Evolutionary conservation across 37 sponge, comb jelly and placozoan species (phyloP).

Genomic region (Diacarnus erythraeanus): DNA sequence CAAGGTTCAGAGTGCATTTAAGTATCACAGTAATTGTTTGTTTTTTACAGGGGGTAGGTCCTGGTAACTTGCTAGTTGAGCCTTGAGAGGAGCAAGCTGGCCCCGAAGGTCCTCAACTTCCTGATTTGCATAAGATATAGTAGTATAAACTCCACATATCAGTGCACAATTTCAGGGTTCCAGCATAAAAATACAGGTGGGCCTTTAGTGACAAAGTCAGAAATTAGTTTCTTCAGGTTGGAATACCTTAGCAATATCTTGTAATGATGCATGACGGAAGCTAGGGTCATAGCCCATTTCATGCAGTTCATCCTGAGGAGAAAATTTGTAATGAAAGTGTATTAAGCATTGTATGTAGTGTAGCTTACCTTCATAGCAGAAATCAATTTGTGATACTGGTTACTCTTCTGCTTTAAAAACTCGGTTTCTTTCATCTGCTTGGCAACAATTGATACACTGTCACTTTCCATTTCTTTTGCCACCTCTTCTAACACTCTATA

Average conservation of each 20-base stretch:
- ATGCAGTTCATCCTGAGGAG: conserved; percentile 45
- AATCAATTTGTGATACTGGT: conserved; percentile 54
- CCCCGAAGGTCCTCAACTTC: conserved; percentile 51
- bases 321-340: background rate
- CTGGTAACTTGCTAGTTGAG: conserved; percentile 55
- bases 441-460: background rate
- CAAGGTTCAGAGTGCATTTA: background rate
- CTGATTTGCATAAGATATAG: conserved; percentile 1
- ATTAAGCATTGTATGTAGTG: background rate
- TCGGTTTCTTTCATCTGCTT: conserved; percentile 21
- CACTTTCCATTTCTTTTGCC: background rate
- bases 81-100: conserved; percentile 58
- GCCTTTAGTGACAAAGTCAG: no score
- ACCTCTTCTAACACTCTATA: conserved; percentile 27
- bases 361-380: conserved; percentile 39
- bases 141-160: background rate
- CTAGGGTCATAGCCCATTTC: conserved; percentile 34
- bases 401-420: conserved; percentile 63
- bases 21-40: background rate
- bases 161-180: no score
- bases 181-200: no score
- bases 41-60: conserved; percentile 74
- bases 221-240: no score
- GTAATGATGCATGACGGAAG: conserved; percentile 44
- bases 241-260: conserved; percentile 32